These are phyloP conservation scores for Synergus gifuensis DNA, from an alignment of 2,888 invertebrate species.

Conservation along the genomic window DNA sequence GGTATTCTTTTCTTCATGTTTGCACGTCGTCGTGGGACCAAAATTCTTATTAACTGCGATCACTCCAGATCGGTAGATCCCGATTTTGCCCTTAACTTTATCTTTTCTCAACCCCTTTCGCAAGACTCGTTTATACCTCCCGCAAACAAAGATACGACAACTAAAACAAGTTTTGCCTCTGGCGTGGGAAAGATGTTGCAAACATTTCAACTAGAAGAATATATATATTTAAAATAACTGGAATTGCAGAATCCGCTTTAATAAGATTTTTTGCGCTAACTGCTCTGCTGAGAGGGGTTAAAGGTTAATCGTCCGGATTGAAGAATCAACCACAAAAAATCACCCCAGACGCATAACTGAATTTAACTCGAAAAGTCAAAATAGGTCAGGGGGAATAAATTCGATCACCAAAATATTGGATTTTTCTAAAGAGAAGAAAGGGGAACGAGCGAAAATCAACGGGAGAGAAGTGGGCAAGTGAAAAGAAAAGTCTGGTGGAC, in stretches of 20 bases:
- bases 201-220: background rate
- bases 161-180: background rate
- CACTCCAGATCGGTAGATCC: constrained; percentile 44
- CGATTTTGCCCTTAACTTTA: constrained; percentile 41
- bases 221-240: background rate
- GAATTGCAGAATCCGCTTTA: background rate
- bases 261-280: background rate
- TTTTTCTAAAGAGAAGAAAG: constrained; percentile 57
- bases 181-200: background rate
- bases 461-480: constrained; percentile 46
- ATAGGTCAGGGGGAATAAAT: constrained; percentile 52
- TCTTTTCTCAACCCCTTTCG: constrained; percentile 50
- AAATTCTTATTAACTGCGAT: constrained; percentile 57
- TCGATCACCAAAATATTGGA: constrained; percentile 75
- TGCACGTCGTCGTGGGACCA: constrained; percentile 66
- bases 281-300: background rate
- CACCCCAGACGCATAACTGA: constrained; percentile 11
- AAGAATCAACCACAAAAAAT: constrained; percentile 22
- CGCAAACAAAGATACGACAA: background rate
- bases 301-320: constrained; percentile 1
- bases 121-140: constrained; percentile 51
- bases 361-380: constrained; percentile 43
- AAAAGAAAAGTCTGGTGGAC: constrained; percentile 35
- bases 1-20: constrained; percentile 72
- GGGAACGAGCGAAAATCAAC: constrained; percentile 45